Base-by-base conservation (phyloP, 2,113 vertebrate species). In the Poecile atricapillus region DNA sequence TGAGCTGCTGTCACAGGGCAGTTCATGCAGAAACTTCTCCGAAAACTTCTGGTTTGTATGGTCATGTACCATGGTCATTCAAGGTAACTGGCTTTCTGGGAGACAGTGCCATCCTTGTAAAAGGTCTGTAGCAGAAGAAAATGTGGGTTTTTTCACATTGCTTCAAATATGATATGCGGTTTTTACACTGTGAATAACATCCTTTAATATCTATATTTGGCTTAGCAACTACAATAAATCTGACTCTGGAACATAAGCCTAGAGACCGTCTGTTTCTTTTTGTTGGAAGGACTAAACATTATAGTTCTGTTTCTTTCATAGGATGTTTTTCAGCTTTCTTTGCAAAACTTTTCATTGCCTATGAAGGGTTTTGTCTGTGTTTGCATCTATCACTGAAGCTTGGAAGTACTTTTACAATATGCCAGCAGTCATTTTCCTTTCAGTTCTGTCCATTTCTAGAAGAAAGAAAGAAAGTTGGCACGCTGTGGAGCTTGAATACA, bases 391-490 rank as follows among this genome's bases (percentile, higher is more conserved):
- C 55, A n/a, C 84, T 95, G 87, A 86, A 82, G 69, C 85, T 92
- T 96, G 83, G 95, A 96, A 95, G 65, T 52, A 80, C 76, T 90
- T 95, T 95, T 56, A 68, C 92, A 93, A 91, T 92, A 95, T 93
- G 95, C 95, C 94, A 97, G 89, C 94, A 95, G 90, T 94, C 83
- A 75, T 81, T 96, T 96, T 94, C 83, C 89, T 97, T 95, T 97
- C 93, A 96, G 84, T 90, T 96, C 90, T 90, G 94, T 95, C 97
- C 96, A 91, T 97, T 94, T 96, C 93, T 96, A 94, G 90, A 93
- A 93, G 89, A 93, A 95, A 96, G 62, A 89, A 96, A 96, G 94
- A 67, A 93, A 96, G 92, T 58, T 97, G 96, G 95, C 94, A 86
- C 30, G 10, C 88, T 90, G 35, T 71, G 69, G 81, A 41, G 23